A percentile compares a stretch with the other conserved stretches of the same genome.
phyloP scores from a whole-genome alignment of 2,797 vertebrate species.

The Cottoperca gobio region DNA sequence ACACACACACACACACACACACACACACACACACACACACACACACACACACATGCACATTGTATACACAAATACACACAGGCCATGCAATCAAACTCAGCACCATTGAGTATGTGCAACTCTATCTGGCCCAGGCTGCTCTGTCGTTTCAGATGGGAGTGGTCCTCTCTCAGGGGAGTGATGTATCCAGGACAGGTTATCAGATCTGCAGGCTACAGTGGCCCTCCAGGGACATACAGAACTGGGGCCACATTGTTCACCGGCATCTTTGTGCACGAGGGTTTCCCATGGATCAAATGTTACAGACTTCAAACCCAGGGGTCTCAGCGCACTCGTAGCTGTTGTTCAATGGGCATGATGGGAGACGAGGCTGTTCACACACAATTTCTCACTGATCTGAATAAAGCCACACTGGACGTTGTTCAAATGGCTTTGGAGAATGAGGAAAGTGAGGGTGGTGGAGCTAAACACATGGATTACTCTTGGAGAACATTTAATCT shows the following conservation, averaged over 20 bases:
- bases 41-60: background rate
- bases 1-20: background rate
- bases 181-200: constrained; percentile 86
- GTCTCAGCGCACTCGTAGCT: constrained; percentile 76
- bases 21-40: background rate
- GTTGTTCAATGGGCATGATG: constrained; percentile 74
- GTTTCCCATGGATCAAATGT: constrained; percentile 87
- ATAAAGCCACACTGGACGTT: constrained; percentile 55
- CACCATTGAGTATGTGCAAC: constrained; percentile 56
- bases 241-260: constrained; percentile 86
- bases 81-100: constrained; percentile 36
- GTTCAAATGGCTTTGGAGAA: constrained; percentile 40
- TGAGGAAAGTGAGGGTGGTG: constrained; percentile 2
- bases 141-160: constrained; percentile 70
- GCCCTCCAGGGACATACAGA: constrained; percentile 82
- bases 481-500: no score
- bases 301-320: constrained; percentile 79
- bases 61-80: constrained; percentile 32
- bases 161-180: constrained; percentile 67
- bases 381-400: constrained; percentile 65
- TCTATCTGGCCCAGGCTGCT: constrained; percentile 44
- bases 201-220: constrained; percentile 82
- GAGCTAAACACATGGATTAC: constrained; percentile 4
- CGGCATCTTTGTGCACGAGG: constrained; percentile 79
- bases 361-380: constrained; percentile 71